Percentiles rank a stretch among this genome's conserved stretches.
These are phyloP conservation scores for Petroica traversi DNA, from an alignment of 2,113 vertebrate species.

Conservation along the genomic window DNA sequence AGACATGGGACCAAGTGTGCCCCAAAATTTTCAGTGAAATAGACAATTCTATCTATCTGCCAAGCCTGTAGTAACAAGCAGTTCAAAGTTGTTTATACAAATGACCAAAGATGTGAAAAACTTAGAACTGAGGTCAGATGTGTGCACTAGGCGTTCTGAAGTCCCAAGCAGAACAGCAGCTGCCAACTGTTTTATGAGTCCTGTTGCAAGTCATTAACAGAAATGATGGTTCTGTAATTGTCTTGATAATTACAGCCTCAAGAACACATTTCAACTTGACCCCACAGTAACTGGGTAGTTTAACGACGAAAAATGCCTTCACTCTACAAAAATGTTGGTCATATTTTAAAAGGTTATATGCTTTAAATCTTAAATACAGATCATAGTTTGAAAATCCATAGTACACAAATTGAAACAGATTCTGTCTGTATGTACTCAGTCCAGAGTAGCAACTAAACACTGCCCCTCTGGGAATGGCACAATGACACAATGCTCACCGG, in stretches of 20 bases:
- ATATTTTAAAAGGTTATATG: not conserved
- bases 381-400: not conserved
- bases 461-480: not conserved
- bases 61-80: not conserved
- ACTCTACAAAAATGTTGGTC: fast-evolving
- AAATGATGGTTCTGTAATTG: not conserved
- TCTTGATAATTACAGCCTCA: not conserved
- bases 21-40: not conserved
- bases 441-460: not conserved
- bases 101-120: not conserved
- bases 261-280: not conserved
- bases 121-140: not conserved
- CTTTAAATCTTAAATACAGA: not conserved
- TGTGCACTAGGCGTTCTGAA: not conserved
- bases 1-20: fast-evolving
- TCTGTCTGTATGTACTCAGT: not conserved
- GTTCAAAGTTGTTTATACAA: not conserved
- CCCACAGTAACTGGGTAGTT: not conserved
- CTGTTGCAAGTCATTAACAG: not conserved
- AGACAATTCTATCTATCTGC: not conserved
- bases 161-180: not conserved
- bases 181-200: not conserved
- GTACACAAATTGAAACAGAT: not conserved
- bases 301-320: not conserved
- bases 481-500: slow-evolving; percentile 80